Evolutionary conservation across 2,113 vertebrate genomes (phyloP).

Genomic region (Antigone vipio): DNA sequence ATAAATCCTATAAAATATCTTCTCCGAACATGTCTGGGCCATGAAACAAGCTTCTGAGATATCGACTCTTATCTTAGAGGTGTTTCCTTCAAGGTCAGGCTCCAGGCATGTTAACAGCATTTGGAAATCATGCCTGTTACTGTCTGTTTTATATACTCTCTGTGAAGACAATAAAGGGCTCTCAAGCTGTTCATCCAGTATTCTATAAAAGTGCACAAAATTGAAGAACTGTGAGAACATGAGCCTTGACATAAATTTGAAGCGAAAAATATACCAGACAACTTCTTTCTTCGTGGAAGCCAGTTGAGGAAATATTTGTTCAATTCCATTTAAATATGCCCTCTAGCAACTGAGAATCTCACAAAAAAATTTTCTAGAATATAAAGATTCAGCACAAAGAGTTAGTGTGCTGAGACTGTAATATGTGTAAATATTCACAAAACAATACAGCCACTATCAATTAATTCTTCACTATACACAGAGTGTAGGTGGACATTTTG

Average conservation of each 20-base stretch:
- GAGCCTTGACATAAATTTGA: neutral
- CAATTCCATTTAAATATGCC: neutral
- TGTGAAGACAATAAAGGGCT: neutral
- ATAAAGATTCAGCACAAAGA: neutral
- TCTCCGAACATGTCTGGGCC: conserved; percentile 47
- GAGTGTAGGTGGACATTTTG: neutral
- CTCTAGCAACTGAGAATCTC: neutral
- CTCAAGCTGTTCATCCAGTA: neutral
- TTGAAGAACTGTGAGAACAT: neutral
- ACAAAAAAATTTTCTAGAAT: neutral
- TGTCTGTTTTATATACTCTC: neutral
- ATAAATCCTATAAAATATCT: conserved; percentile 48
- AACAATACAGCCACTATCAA: neutral
- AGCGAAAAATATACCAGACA: neutral
- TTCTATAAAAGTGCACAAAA: neutral
- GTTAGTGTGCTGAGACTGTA: neutral
- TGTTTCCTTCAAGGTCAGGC: conserved; percentile 43
- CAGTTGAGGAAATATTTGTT: neutral
- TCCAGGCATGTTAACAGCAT: conserved; percentile 9
- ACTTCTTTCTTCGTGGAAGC: neutral
- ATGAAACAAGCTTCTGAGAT: conserved; percentile 34
- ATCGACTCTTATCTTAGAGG: conserved; percentile 20
- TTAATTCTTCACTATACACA: neutral
- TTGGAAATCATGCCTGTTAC: neutral
- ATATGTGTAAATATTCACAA: neutral